phyloP scores from a whole-genome alignment of 2,888 invertebrate genomes.

The Drosophila falleni region DNA sequence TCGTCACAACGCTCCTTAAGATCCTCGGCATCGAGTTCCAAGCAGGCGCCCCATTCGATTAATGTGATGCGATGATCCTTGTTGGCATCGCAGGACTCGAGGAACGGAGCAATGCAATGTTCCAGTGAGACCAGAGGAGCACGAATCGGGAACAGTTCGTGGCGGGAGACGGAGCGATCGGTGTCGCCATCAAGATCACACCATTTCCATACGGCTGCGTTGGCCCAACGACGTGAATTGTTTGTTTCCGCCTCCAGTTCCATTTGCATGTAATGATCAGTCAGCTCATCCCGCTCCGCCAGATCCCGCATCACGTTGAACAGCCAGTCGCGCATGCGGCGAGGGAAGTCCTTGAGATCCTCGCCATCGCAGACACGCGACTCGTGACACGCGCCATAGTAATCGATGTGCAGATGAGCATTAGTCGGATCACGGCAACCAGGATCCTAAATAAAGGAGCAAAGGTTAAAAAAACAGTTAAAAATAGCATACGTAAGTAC shows the following conservation, averaged over 20 bases:
- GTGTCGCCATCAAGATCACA: slow-evolving; percentile 98
- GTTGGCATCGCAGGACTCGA: slow-evolving; percentile 95
- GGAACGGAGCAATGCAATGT: slow-evolving; percentile 98
- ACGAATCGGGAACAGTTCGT: slow-evolving; percentile 98
- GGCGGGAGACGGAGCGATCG: slow-evolving; percentile 95
- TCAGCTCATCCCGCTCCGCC: slow-evolving; percentile 94
- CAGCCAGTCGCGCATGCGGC: slow-evolving; percentile 99
- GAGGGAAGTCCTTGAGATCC: slow-evolving; percentile 97
- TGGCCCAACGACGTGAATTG: slow-evolving; percentile 93
- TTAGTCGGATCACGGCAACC: slow-evolving; percentile 91
- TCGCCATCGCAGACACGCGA: slow-evolving; percentile 90
- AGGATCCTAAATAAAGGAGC: slow-evolving; percentile 67
- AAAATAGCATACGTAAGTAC: too few species aligned
- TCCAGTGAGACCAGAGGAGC: slow-evolving; percentile 98
- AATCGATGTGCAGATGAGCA: slow-evolving; percentile 96
- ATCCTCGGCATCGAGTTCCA: slow-evolving; percentile 93
- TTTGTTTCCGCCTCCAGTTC: slow-evolving; percentile 95
- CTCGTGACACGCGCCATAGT: slow-evolving; percentile 94
- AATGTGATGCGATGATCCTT: slow-evolving; percentile 96
- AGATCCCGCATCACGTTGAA: slow-evolving; percentile 98
- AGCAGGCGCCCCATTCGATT: slow-evolving; percentile 96
- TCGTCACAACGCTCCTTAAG: slow-evolving; percentile 93
- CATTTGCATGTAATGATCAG: slow-evolving; percentile 93
- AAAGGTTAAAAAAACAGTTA: too few species aligned
- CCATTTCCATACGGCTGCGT: slow-evolving; percentile 99